Evolutionary conservation across 2,888 invertebrate genomes (phyloP).

Genomic region (Pterostichus madidus): DNA sequence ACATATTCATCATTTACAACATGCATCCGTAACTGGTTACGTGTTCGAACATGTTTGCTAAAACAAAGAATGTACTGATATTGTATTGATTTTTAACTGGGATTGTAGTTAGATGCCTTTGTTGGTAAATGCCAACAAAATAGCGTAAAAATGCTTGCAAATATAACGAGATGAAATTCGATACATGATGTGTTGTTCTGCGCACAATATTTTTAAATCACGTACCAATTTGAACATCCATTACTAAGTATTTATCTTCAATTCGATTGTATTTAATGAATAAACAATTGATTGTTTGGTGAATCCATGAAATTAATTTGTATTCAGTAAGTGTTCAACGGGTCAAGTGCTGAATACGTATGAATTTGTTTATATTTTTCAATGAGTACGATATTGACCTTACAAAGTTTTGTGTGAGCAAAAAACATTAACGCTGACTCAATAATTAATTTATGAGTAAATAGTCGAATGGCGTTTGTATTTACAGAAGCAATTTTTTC

Average conservation of each 20-base stretch:
- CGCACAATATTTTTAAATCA: neutral
- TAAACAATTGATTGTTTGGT: neutral
- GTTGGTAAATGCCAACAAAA: no score
- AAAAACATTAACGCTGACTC: neutral
- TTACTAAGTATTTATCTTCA: neutral
- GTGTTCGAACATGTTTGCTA: neutral
- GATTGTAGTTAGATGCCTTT: no score
- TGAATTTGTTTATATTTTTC: slow-evolving; percentile 9
- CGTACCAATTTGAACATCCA: neutral
- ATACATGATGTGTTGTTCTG: neutral
- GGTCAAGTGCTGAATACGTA: neutral
- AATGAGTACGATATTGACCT: neutral
- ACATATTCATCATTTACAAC: no score
- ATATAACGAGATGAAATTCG: neutral
- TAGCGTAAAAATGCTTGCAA: neutral
- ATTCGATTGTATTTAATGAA: slow-evolving; percentile 1
- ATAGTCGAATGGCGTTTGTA: neutral
- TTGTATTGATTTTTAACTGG: no score
- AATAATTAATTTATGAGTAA: slow-evolving; percentile 5
- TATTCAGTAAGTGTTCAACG: neutral
- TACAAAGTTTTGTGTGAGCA: neutral
- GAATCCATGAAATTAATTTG: slow-evolving; percentile 4
- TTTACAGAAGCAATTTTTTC: neutral
- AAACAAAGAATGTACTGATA: neutral
- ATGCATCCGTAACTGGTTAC: neutral